Conservation (phyloP, 2,888 invertebrate genomes). For the Oscheius myriophilus region DNA sequence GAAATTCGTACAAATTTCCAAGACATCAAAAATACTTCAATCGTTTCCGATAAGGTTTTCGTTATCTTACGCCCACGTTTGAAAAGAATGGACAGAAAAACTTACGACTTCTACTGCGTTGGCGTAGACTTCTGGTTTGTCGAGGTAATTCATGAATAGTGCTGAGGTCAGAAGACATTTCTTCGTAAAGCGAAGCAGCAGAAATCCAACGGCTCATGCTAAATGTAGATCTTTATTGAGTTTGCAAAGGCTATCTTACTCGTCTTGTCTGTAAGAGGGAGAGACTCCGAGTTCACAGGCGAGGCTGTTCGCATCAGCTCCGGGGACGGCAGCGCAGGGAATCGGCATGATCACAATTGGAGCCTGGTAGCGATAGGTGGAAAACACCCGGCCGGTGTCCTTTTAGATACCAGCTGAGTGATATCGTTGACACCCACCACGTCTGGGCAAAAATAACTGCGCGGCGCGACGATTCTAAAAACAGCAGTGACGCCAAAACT, state of each 20-base stretch:
- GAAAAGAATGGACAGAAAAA: background rate
- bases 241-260: conserved; percentile 10
- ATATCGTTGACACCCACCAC: conserved; percentile 11
- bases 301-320: conserved; percentile 19
- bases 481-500: too few species aligned
- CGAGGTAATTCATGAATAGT: background rate
- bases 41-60: too few species aligned
- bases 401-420: conserved; percentile 19
- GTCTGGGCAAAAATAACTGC: too few species aligned
- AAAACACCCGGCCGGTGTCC: background rate
- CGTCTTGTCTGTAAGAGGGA: conserved; percentile 16
- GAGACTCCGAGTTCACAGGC: conserved; percentile 20
- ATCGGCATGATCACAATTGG: background rate
- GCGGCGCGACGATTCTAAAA: too few species aligned
- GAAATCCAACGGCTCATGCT: conserved; percentile 20
- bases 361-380: too few species aligned
- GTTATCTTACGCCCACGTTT: too few species aligned
- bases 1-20: too few species aligned
- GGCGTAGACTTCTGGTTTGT: conserved; percentile 1
- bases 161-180: conserved; percentile 13
- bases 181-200: conserved; percentile 25
- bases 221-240: background rate
- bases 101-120: conserved; percentile 18
- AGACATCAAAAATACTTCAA: too few species aligned
- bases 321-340: conserved; percentile 8